Base-by-base conservation (phyloP, 2,113 vertebrate species). In the Lepus americanus region DNA sequence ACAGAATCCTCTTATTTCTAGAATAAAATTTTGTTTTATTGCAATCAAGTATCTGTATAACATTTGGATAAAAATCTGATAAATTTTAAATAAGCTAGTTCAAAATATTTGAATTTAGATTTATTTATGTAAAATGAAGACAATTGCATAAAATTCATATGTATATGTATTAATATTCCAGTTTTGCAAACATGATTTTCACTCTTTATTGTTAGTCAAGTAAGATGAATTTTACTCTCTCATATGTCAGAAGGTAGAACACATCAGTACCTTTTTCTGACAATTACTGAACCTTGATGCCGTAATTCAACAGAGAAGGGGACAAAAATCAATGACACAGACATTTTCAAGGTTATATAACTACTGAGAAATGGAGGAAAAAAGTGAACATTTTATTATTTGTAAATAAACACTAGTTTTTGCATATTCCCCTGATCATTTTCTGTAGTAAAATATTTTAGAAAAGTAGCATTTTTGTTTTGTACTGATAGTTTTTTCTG, bases 251-350 rank as follows among this genome's bases (percentile, higher is more conserved):
- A 87, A 73, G 39, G 5, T 3, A 96, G 59, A 92, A 51, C 2
- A 33, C 76, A 44, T 44, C 51, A 70, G 27, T 85, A 9, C 76
- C 16, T 64, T 89, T 92, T 89, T 31, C 76, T 85, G 23, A 78
- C 8, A 93, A 17, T 92, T 63, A 90, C 44, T 73, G 27, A 94
- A 85, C 0, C 33, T 90, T 94, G 64, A 90, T 92, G 49, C 14
- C 10, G 83, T 87, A 86, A 82, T 87, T 95, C 31, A 90, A 25
- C 81, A 90, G 64, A 94, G 95, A 94, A 72, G 0, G 12, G 7
- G 12, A 85, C 93, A 87, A 92, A 93, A 97, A 44, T 61, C 49
- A 92, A 77, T 64, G 39, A 51, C 64, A 17, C 4, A 69, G 19
- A 1, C 82, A 22, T 66, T 90, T 6, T 85, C 87, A 66, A 73